Conservation (phyloP, 2,797 vertebrate species). For the Rhabdomys pumilio region DNA sequence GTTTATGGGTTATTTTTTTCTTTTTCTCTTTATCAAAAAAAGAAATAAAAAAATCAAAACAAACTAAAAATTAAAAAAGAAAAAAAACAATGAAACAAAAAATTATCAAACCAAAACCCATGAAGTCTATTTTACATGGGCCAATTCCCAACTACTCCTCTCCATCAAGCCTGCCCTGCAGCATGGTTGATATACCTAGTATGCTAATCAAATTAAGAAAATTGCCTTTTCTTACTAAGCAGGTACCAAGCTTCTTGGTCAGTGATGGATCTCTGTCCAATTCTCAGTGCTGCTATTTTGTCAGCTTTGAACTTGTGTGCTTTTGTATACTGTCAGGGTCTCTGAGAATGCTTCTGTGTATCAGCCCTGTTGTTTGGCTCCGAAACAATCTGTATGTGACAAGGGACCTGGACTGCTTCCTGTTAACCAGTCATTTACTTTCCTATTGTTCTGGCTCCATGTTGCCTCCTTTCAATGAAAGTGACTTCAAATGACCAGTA, state of each 20-base stretch:
- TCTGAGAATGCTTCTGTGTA: neutral
- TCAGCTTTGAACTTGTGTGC: neutral
- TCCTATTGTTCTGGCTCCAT: neutral
- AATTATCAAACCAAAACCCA: neutral
- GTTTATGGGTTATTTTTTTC: neutral
- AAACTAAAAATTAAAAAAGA: neutral
- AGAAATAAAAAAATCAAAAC: neutral
- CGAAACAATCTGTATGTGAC: neutral
- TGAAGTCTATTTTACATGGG: neutral
- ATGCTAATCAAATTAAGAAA: neutral
- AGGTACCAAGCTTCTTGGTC: neutral
- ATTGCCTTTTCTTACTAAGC: neutral
- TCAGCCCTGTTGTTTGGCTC: neutral
- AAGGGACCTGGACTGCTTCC: neutral
- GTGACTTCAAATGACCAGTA: neutral
- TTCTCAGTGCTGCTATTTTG: neutral
- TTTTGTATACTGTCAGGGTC: neutral
- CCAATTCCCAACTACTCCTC: neutral
- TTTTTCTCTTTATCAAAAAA: neutral
- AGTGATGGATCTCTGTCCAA: neutral
- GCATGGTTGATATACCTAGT: no score
- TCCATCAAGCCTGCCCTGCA: neutral
- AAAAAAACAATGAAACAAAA: neutral
- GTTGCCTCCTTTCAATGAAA: neutral
- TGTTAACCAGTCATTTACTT: neutral